Conservation (phyloP, 2,113 vertebrate genomes). For the Elaphurus davidianus region DNA sequence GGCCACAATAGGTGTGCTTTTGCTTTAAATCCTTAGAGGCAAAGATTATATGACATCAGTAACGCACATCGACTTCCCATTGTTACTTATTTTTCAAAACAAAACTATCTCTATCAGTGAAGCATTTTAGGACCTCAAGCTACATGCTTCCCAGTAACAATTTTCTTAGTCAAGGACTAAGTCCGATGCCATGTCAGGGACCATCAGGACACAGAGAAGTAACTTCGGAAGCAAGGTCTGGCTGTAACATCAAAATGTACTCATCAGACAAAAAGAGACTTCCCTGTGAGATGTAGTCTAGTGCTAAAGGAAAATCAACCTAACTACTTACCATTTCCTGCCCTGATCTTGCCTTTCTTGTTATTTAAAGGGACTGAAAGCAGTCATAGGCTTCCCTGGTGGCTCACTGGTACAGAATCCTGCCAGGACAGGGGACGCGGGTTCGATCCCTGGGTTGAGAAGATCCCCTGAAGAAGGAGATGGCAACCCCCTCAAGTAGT, state of each 20-base stretch:
- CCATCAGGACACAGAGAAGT: neutral
- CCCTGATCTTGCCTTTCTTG: neutral
- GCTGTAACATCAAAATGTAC: neutral
- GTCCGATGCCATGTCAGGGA: neutral
- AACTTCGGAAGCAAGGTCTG: neutral
- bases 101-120: neutral
- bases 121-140: slow-evolving; percentile 2
- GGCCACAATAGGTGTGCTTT: neutral
- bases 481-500: neutral
- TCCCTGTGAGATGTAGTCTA: neutral
- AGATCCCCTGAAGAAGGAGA: neutral
- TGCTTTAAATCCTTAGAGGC: neutral
- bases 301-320: neutral
- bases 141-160: neutral
- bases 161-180: neutral
- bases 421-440: neutral
- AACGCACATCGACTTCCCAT: neutral
- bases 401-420: neutral
- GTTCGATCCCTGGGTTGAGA: neutral
- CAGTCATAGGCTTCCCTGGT: neutral
- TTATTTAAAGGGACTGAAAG: neutral
- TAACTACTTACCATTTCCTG: neutral
- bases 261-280: neutral
- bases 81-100: neutral
- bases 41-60: neutral